Evolutionary conservation across 1,140 invertebrate genomes (phyloP).

Genomic region (Eciton burchellii): DNA sequence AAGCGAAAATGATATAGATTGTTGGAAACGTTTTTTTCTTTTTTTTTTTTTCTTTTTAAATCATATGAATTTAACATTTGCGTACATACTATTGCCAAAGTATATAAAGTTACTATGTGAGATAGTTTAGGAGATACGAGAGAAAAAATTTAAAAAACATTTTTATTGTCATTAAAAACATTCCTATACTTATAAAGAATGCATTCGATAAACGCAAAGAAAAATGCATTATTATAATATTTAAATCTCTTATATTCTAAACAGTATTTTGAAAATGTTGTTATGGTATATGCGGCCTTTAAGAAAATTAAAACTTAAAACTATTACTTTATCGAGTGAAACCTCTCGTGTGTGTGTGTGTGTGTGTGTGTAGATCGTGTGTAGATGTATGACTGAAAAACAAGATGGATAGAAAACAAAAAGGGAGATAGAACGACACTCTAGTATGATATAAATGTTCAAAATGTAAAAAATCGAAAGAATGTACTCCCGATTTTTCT

Average conservation of each 20-base stretch:
- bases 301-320: slow-evolving; percentile 70
- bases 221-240: slow-evolving; percentile 80
- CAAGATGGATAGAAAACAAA: not conserved
- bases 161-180: slow-evolving; percentile 30
- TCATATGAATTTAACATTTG: not conserved
- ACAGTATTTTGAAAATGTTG: slow-evolving; percentile 80
- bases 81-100: slow-evolving; percentile 8
- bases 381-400: not conserved
- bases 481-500: not conserved
- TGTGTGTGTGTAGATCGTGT: not conserved
- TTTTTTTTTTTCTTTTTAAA: slow-evolving; percentile 45
- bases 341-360: too few species aligned
- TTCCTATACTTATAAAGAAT: slow-evolving; percentile 75
- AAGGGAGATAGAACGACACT: not conserved
- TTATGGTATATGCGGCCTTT: slow-evolving; percentile 74
- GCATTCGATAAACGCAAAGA: slow-evolving; percentile 76
- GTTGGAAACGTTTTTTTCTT: too few species aligned
- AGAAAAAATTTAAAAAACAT: slow-evolving; percentile 15
- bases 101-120: not conserved
- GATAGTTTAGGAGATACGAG: not conserved
- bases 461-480: slow-evolving; percentile 31
- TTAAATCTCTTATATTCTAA: slow-evolving; percentile 83
- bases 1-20: too few species aligned
- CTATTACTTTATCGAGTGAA: slow-evolving; percentile 51
- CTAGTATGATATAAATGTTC: slow-evolving; percentile 1